Base-by-base conservation (phyloP, 1,140 invertebrate genomes). In the Zaprionus camerounensis region DNA sequence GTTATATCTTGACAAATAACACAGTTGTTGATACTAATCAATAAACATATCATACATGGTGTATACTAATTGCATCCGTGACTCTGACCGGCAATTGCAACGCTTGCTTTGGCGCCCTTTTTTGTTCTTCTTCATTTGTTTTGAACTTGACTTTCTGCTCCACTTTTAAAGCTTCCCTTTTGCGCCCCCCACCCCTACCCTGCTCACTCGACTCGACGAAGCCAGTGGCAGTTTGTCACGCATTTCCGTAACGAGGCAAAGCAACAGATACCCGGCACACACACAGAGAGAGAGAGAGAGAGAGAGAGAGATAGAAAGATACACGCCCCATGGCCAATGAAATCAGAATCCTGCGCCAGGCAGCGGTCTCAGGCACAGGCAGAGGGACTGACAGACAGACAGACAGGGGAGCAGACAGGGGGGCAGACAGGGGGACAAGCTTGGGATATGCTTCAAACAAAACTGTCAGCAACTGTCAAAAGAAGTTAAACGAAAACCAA, bases 381-480 rank as follows among this genome's bases (percentile, higher is more conserved):
- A 76, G 59, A 71, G 61, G 61, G 62, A 72, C 44, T 5, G 46
- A 3, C 20, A 9, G n/a, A 46, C 41, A 17, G 41, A n/a, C n/a
- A 46, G n/a, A 44, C 41, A 3, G 38, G 20, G 20, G 20, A 20
- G 17, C 41, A 44, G 41, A 44, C 41, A 1, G 38, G 12, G 13
- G 7, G 5, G 9, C 41, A 66, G 46, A 22, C 46, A 67, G 51
- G 63, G 61, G 38, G 69, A 57, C 55, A 49, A 22, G 46, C 53
- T 49, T 58, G 63, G 57, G 44, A 5, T 56, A 86, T 86, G 83
- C 83, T 83, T 86, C 83, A 86, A 87, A 83, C 80, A 72, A 77
- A 87, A 87, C 83, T 87, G 83, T 87, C 83, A 88, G 84, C 83
- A 88, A 88, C 83, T 87, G 83, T 87, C 83, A 87, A 69, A 88